A percentile compares a stretch with the other conserved stretches of the same genome.
Evolutionary conservation across 2,113 vertebrate species (phyloP).

Genomic region (zebrafish (Danio rerio)): GRCz12tu NC_133195.1:15132001-15132500

Average conservation of each 20-base stretch:
- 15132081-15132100: background rate
- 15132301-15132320: slow-evolving; percentile 90
- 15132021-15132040: slow-evolving; percentile 80
- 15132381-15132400: slow-evolving; percentile 92
- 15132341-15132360: slow-evolving; percentile 98
- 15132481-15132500: slow-evolving; percentile 95
- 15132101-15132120: background rate
- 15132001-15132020: slow-evolving; percentile 98
- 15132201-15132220: slow-evolving; percentile 65
- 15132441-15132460: slow-evolving; percentile 98
- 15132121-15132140: slow-evolving; percentile 1
- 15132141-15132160: slow-evolving; percentile 19
- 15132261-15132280: slow-evolving; percentile 94
- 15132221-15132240: slow-evolving; percentile 85
- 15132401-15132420: slow-evolving; percentile 94
- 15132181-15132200: slow-evolving; percentile 1
- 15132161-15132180: background rate
- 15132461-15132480: slow-evolving; percentile 98
- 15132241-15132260: slow-evolving; percentile 90
- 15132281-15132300: slow-evolving; percentile 96
- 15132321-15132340: slow-evolving; percentile 98
- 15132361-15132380: slow-evolving; percentile 91
- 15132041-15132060: background rate
- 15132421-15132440: slow-evolving; percentile 98
- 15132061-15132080: background rate